Evolutionary conservation across 2,888 invertebrate species (phyloP), one percentile per base, ranked within the genome.

Genomic region (Philereme vetulata): DNA sequence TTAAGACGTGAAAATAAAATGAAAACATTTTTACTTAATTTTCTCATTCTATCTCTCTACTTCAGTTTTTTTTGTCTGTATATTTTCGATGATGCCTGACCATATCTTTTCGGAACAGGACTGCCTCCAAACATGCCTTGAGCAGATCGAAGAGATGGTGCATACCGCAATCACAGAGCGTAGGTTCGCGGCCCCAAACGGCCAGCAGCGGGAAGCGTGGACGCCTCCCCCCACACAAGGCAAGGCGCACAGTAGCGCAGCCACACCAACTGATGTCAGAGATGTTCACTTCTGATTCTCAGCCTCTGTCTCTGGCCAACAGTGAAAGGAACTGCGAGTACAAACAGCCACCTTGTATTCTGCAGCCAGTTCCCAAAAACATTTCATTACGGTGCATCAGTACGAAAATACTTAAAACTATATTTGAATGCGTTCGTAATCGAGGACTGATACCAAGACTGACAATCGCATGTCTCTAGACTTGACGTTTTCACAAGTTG

Each of bases 241-340:
- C 87, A 93, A 93, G 84, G 94, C 94, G 69, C 95, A 95, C 88
- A 95, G 94, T 86, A 95, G 95, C 85, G 95, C 97, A 72, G 95
- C 95, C 72, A 96, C 97, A 56, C 96, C 97, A 74, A 97, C 97
- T 74, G 97, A 97, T 86, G 95, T 97, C 74, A 94, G 96, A 75
- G 96, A 97, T 86, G 95, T 97, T 70, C 95, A 96, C 86, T 96
- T 96, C 91, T 96, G 77, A 91, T 56, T 51, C 52, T 34, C 61
- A 64, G 65, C 57, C 60, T 60, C 64, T 53, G 62, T 50, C 55
- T 42, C 61, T 38, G 58, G 53, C 51, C 36, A 44, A 53, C 53
- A 56, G 64, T 53, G 56, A 50, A 44, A 46, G 54, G 46, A 56
- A 53, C 44, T 35, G 51, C 47, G 40, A 40, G n/a, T 21, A 45